Conservation (phyloP, 2,113 vertebrate species). For the Cnemophilus loriae region DNA sequence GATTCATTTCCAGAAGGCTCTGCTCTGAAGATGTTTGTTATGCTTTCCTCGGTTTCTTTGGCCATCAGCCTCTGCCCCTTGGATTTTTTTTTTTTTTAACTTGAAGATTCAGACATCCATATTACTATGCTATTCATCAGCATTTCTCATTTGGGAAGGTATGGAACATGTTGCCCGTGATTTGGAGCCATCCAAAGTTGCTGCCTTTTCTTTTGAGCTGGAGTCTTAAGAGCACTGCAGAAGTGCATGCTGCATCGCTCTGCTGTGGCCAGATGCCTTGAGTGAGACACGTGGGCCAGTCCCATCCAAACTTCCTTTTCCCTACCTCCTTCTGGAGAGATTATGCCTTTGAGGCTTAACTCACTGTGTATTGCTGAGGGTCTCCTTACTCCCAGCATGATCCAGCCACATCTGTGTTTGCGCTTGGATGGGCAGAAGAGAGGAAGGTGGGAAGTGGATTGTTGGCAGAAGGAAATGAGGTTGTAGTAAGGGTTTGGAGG, state of each 20-base stretch:
- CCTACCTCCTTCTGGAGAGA: not conserved
- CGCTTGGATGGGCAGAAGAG: not conserved
- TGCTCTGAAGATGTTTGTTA: not conserved
- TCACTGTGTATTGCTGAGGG: not conserved
- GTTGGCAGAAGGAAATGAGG: not conserved
- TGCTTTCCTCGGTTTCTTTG: not conserved
- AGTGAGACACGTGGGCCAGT: not conserved
- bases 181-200: not conserved
- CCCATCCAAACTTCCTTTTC: not conserved
- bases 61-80: not conserved
- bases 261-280: not conserved
- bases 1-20: not conserved
- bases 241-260: fast-evolving
- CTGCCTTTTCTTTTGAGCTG: not conserved
- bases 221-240: not conserved
- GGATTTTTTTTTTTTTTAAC: not conserved
- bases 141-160: not conserved
- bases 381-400: not conserved
- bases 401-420: not conserved
- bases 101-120: not conserved
- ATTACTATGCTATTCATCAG: not conserved
- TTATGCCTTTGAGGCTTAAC: not conserved
- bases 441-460: not conserved
- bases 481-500: not conserved
- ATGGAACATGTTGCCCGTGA: not conserved